Evolutionary conservation across 2,797 vertebrate species (phyloP).

Genomic region (Urosaurus nigricauda): DNA sequence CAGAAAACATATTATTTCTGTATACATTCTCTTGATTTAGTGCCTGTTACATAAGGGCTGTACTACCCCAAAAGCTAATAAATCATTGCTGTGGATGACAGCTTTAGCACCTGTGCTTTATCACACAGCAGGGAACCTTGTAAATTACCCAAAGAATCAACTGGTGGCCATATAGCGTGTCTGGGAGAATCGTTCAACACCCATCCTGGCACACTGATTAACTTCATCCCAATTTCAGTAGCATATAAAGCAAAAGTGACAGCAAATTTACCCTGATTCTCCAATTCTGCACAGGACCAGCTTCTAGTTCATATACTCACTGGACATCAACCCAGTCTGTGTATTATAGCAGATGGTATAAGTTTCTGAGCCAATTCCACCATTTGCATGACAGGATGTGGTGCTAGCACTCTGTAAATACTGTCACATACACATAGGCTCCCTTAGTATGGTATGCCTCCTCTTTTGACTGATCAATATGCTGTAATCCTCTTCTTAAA

Average conservation of each 20-base stretch:
- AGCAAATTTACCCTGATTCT: constrained; percentile 52
- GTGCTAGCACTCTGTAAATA: not conserved
- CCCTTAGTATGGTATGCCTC: not conserved
- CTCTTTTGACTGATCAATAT: not conserved
- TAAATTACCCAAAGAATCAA: constrained; percentile 76
- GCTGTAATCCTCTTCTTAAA: not conserved
- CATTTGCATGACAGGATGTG: not conserved
- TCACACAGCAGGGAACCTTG: constrained; percentile 73
- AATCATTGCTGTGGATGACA: constrained; percentile 76
- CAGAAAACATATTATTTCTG: constrained; percentile 78
- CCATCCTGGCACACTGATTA: constrained; percentile 58
- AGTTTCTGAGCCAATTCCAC: not conserved
- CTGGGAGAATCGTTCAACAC: constrained; percentile 60
- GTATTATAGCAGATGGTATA: no score
- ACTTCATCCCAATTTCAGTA: constrained; percentile 62
- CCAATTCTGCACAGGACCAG: constrained; percentile 42
- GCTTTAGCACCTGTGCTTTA: constrained; percentile 74
- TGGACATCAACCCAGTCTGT: not conserved
- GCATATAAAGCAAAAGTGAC: constrained; percentile 62
- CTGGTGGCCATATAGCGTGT: constrained; percentile 54
- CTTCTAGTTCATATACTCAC: not conserved
- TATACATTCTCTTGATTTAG: constrained; percentile 77
- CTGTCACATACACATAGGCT: not conserved
- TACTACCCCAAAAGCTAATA: constrained; percentile 72
- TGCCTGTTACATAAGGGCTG: constrained; percentile 73